phyloP scores from a whole-genome alignment of 1,140 invertebrate species.

The Anoplophora glabripennis region DNA sequence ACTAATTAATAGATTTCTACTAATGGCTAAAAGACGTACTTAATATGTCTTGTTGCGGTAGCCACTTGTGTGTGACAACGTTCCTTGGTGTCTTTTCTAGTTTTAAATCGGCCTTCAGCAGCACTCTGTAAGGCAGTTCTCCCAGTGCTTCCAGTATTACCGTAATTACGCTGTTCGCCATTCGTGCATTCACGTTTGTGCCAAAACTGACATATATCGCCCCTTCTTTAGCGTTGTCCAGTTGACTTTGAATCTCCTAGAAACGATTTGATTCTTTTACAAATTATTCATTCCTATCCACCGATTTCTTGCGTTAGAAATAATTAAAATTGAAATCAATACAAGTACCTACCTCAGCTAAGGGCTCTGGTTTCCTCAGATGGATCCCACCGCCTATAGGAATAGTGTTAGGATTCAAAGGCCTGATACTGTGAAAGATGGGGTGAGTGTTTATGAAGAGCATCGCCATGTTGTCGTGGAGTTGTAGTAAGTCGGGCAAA shows the following conservation, averaged over 20 bases:
- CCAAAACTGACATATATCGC: slow-evolving; percentile 61
- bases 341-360: slow-evolving; percentile 47
- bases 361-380: slow-evolving; percentile 43
- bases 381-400: slow-evolving; percentile 54
- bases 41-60: slow-evolving; percentile 54
- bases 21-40: slow-evolving; percentile 10
- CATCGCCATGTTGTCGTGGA: slow-evolving; percentile 53
- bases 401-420: slow-evolving; percentile 52
- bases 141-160: slow-evolving; percentile 53
- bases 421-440: slow-evolving; percentile 48
- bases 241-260: slow-evolving; percentile 50
- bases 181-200: slow-evolving; percentile 55
- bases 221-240: slow-evolving; percentile 52
- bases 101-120: slow-evolving; percentile 59
- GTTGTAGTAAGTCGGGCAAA: slow-evolving; percentile 48
- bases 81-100: slow-evolving; percentile 50
- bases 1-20: too few relatives aligned
- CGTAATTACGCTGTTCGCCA: slow-evolving; percentile 51
- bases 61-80: slow-evolving; percentile 58
- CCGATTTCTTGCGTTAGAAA: too few relatives aligned
- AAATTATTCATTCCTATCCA: too few relatives aligned
- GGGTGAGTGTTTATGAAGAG: slow-evolving; percentile 54
- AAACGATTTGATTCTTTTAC: too few relatives aligned
- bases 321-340: too few relatives aligned
- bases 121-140: slow-evolving; percentile 53